Base-by-base conservation (phyloP, 2,888 invertebrate species). In the Aspidiotus rigidus region DNA sequence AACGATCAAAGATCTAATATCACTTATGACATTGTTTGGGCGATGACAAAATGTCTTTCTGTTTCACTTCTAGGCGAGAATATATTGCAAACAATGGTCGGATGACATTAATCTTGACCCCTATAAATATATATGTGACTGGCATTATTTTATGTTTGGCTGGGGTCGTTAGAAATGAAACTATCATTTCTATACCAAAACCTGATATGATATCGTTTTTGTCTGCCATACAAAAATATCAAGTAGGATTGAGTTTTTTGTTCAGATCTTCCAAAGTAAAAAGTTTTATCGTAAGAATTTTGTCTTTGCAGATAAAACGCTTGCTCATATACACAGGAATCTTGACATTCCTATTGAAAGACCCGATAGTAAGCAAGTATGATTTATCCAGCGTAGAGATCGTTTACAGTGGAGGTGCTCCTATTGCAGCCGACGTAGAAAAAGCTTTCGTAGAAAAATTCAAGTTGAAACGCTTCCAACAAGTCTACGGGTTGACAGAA, bases 131-230 rank as follows among this genome's bases (percentile, higher is more conserved):
- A 28, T 28, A 28, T 28, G 28, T 28, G 5, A 28, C 28, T 28
- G 28, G 28, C 28, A 28, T 28, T 28, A 28, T 28, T 28, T 28
- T 28, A 28, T 28, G 28, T 28, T 28, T 28, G 44, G 8, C 28
- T 16, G 7, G 56, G 13, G 44, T 66, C 13, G 28, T 10, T 40
- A 88, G 88, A 7, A 80, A 81, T 41, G 28, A 28, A 28, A 85
- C 85, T 70, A 70, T 86, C 1, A 80, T 88, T 5, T 83, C 85
- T 0, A 80, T 89, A 73, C 87, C 88, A 2, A 85, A 84, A 75
- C 93, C 93, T 77, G 86, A 87, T 7, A 85, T 88, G 0, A 83
- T 84, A 7, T 76, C 81, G 28, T 88, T 86, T 72, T 78, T 90
- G 41, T 82, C 85, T 55, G 79, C 85, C 0, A 75, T 92, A 73